Evolutionary conservation across 2,113 vertebrate species (phyloP).

Genomic region (Mustelus asterias): DNA sequence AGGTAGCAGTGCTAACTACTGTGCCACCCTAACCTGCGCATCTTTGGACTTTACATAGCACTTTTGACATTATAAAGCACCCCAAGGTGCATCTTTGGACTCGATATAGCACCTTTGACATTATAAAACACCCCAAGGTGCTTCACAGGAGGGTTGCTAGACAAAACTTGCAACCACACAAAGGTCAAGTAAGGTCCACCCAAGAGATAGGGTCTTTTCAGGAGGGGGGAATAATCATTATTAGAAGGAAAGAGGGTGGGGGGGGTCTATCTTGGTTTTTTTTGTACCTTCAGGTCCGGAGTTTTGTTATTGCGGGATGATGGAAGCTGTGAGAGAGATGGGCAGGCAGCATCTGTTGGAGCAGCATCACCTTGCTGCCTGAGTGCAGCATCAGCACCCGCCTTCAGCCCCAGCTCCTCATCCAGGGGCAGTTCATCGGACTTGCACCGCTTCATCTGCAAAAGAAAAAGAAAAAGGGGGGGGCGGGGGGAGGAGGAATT

Average conservation of each 20-base stretch:
- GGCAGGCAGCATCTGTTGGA: neutral
- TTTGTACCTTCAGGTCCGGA: conserved; percentile 67
- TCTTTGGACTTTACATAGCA: too few relatives aligned
- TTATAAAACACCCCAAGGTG: neutral
- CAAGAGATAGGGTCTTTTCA: too few relatives aligned
- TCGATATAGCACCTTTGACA: neutral
- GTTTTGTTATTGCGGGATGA: conserved; percentile 58
- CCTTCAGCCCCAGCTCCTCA: conserved; percentile 49
- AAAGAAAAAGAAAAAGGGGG: conserved; percentile 44
- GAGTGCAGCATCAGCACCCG: conserved; percentile 48
- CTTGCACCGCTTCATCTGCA: conserved; percentile 64
- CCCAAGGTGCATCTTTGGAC: too few relatives aligned
- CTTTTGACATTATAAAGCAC: too few relatives aligned
- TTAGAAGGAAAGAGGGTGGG: neutral
- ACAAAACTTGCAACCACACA: neutral
- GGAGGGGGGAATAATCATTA: neutral
- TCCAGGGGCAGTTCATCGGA: conserved; percentile 66
- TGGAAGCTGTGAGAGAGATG: conserved; percentile 39
- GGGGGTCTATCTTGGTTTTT: neutral
- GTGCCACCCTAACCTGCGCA: too few relatives aligned
- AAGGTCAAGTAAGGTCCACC: neutral
- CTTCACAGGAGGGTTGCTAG: neutral
- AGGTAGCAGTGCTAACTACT: too few relatives aligned
- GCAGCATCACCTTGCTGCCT: conserved; percentile 10
- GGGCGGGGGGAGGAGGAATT: neutral